These are phyloP conservation scores for Limonius californicus DNA, from an alignment of 1,140 invertebrate species.

Conservation along the genomic window DNA sequence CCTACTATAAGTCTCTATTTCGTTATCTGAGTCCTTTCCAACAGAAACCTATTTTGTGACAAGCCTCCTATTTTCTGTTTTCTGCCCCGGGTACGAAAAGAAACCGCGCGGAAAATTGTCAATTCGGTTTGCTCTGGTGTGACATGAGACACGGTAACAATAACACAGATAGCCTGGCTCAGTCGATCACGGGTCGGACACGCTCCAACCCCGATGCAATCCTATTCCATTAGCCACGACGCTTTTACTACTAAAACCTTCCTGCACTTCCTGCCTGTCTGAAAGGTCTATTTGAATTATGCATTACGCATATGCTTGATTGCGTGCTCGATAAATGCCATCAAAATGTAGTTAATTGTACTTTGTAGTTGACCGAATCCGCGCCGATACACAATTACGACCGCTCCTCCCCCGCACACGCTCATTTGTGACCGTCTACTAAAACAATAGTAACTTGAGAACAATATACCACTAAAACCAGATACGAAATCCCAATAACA, in stretches of 20 bases:
- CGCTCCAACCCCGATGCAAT: constrained; percentile 16
- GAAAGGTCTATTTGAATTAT: constrained; percentile 14
- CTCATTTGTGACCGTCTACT: not conserved
- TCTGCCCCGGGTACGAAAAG: constrained; percentile 46
- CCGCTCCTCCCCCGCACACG: not conserved
- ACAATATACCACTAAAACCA: too few species aligned
- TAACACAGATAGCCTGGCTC: constrained; percentile 33
- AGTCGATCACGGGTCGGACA: constrained; percentile 15
- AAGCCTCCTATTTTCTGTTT: constrained; percentile 38
- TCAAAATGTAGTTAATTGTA: not conserved
- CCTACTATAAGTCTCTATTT: constrained; percentile 39
- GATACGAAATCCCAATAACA: too few species aligned
- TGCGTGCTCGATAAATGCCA: constrained; percentile 3
- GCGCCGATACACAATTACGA: not conserved
- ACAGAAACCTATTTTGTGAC: constrained; percentile 39
- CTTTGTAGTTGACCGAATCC: not conserved
- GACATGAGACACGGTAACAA: constrained; percentile 42
- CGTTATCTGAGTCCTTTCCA: constrained; percentile 34
- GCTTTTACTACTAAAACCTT: not conserved
- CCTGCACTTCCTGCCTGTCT: not conserved
- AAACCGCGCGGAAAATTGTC: constrained; percentile 62
- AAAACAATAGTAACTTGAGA: not conserved
- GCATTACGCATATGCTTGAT: constrained; percentile 4
- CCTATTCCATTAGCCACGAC: constrained; percentile 15
- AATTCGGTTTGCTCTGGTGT: constrained; percentile 51